Conservation (phyloP, 2,888 invertebrate genomes). For the Fabriciana adippe region DNA sequence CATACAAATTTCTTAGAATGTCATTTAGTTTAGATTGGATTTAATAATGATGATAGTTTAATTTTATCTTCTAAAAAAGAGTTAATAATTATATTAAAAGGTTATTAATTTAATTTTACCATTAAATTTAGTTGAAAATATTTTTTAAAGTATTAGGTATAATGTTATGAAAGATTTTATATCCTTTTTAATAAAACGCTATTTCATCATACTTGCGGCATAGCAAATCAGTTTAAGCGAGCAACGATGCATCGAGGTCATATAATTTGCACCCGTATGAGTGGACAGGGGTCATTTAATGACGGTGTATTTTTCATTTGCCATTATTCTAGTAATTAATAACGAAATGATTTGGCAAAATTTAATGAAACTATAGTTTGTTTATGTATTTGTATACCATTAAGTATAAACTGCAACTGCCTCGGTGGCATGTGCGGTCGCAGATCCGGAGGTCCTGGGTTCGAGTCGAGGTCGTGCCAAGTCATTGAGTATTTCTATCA, state of each 20-base stretch:
- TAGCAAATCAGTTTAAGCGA: conserved; percentile 41
- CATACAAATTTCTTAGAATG: no score
- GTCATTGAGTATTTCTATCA: no score
- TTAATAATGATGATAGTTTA: no score
- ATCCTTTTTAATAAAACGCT: conserved; percentile 13
- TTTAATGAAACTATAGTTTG: background rate
- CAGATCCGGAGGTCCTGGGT: no score
- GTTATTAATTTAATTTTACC: background rate
- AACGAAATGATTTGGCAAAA: conserved; percentile 13
- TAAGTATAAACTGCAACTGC: background rate
- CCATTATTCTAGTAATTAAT: conserved; percentile 26
- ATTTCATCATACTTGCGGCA: conserved; percentile 39
- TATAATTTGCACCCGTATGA: conserved; percentile 54
- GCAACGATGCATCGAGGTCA: conserved; percentile 53
- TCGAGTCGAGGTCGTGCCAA: no score
- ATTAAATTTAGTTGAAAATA: background rate
- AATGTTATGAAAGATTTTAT: no score
- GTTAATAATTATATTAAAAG: background rate
- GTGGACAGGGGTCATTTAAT: conserved; percentile 32
- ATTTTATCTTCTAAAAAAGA: no score
- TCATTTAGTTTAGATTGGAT: no score
- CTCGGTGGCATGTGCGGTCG: no score
- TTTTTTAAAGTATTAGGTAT: no score
- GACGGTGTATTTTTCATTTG: conserved; percentile 19
- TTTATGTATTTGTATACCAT: background rate